Base-by-base conservation (phyloP, 2,797 vertebrate genomes). In the Leptoclinus maculatus region DNA sequence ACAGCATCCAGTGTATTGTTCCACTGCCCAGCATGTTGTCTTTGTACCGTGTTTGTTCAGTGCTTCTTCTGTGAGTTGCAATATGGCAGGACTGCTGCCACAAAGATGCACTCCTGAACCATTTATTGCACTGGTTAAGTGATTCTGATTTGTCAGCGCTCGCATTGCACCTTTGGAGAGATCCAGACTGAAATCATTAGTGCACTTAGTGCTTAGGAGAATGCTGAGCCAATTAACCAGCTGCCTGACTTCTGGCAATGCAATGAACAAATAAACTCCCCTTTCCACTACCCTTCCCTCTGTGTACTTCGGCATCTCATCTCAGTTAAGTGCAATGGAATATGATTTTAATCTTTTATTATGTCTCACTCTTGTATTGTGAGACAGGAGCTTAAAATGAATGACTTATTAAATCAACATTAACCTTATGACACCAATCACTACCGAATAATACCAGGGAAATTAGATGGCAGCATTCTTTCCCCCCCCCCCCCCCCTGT, bases 321-420 rank as follows among this genome's bases (percentile, higher is more conserved):
- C 59, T 85, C 53, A 4, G 70, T 83, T 87, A 89, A 88, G 84
- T 89, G 82, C 86, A 85, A 27, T 63, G 41, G 70, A 80, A 79
- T 83, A 85, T 83, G 83, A 92, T 85, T 84, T 86, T 79, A 84
- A 92, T 94, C 82, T 92, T 90, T 85, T 82, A 88, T 90, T 86
- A 71, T 80, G 64, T 85, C 87, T 82, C 71, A 62, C 75, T 85
- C 69, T 83, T 81, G 83, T 84, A 85, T 89, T 91, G 66, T 73
- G 78, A 89, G 83, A 82, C 72, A 80, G 74, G 63, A 76, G 77
- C 78, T 90, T 84, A 75, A 63, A 94, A 93, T 94, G 69, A 94
- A 94, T 95, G 89, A 90, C 89, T 91, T 85, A 92, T 93, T 94
- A 93, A 94, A 94, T 91, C 85, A 87, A 89, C 82, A 91, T 94